Base-by-base conservation (phyloP, 2,113 vertebrate genomes). In the Herpetotheres cachinnans region DNA sequence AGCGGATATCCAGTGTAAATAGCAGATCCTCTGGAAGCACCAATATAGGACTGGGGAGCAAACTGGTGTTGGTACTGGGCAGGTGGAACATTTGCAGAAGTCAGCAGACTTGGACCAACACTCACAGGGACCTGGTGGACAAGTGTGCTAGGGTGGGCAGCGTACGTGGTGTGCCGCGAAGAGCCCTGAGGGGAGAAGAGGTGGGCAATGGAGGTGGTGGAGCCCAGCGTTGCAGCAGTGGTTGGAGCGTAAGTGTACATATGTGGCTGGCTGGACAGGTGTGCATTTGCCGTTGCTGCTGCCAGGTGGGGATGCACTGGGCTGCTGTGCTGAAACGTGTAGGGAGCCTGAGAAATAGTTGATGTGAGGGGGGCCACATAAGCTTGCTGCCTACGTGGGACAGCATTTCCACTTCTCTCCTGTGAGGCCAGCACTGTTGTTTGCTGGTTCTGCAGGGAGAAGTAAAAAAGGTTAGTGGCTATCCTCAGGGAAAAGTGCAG, bases 161-260 rank as follows among this genome's bases (percentile, higher is more conserved):
- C 95, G 42, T 98, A 98, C 12, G 98, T 94, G 90, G 98, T 47
- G 52, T 99, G 99, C 89, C 98, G 98, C 4, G 99, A 98, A 2
- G 99, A 98, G 83, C 98, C 98, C 50, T 98, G 98, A 49, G 98
- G 98, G 94, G 98, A 98, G 93, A 98, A 98, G 72, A 99, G 99
- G 97, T 99, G 99, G 92, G 99, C 99, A 71, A 99, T 99, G 96
- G 99, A 99, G 16, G 99, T 99, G 93, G 99, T 99, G 77, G 99
- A 99, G 94, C 99, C 99, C 59, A 99, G 96, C 4, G 99, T 98
- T 44, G 99, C 98, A 29, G 99, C 99, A 2, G 98, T 99, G 9
- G 98, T 99, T 1, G 99, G 99, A 1, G 99, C 99, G 2, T 99
- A 99, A 34, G 99, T 99, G 89, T 99, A 99, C 97, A 99, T 98